Percentiles rank a stretch among this genome's conserved stretches.
phyloP scores from a whole-genome alignment of 2,888 invertebrate species.

The Conchocele bisecta region DNA sequence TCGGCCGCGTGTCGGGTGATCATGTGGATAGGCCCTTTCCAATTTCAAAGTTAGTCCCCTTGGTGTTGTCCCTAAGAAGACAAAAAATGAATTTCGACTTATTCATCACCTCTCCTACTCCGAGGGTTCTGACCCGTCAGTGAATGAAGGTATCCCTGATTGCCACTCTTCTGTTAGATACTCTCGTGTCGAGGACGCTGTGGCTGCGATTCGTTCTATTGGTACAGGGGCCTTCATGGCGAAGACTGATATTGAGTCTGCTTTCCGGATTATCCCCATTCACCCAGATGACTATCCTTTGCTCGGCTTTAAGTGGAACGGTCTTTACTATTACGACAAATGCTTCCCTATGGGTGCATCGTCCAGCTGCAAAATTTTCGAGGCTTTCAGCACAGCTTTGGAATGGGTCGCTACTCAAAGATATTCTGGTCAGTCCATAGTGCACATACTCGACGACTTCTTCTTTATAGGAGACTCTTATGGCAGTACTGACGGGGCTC shows the following conservation, averaged over 20 bases:
- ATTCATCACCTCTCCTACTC: conserved; percentile 42
- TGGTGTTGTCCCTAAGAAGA: conserved; percentile 16
- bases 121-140: conserved; percentile 2
- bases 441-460: conserved; percentile 42
- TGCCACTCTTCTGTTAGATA: conserved; percentile 20
- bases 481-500: neutral
- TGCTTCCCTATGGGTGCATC: conserved; percentile 29
- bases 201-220: neutral
- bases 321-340: conserved; percentile 23
- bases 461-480: conserved; percentile 15
- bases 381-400: conserved; percentile 26
- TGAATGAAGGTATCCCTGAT: conserved; percentile 27
- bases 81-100: conserved; percentile 12
- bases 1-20: conserved; percentile 17
- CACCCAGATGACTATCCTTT: conserved; percentile 10
- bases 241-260: conserved; percentile 25
- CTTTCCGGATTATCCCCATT: conserved; percentile 33
- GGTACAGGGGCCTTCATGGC: conserved; percentile 9
- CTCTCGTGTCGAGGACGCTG: conserved; percentile 22
- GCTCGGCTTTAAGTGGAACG: conserved; percentile 31
- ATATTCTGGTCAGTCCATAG: neutral
- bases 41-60: conserved; percentile 21
- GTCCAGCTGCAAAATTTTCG: conserved; percentile 26
- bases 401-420: conserved; percentile 30
- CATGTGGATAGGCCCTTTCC: neutral